Evolutionary conservation across 2,113 vertebrate genomes (phyloP).

Genomic region (Festucalex cinctus): DNA sequence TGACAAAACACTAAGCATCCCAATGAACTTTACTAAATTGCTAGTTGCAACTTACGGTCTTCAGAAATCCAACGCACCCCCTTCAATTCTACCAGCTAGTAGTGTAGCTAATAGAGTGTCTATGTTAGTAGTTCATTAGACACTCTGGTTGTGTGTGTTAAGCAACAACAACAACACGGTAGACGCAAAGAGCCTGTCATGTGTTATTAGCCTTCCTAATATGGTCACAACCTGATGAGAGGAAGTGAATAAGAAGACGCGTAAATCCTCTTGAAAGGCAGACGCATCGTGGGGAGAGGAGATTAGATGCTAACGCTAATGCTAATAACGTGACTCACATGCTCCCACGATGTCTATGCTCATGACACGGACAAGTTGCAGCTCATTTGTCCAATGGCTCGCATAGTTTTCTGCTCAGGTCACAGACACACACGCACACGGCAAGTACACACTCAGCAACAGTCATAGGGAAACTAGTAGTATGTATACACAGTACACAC

Average conservation of each 20-base stretch:
- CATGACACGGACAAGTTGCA: conserved; percentile 12
- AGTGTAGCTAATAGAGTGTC: neutral
- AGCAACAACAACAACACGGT: neutral
- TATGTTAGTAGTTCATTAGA: neutral
- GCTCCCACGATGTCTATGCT: neutral
- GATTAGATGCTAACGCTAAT: conserved; percentile 1
- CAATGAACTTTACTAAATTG: neutral
- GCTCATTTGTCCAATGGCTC: conserved; percentile 24
- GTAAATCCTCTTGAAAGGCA: conserved; percentile 30
- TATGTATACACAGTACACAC: neutral
- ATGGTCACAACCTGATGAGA: conserved; percentile 13
- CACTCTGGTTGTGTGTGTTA: neutral
- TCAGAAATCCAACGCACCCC: neutral
- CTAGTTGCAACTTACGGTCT: neutral
- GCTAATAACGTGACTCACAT: conserved; percentile 4
- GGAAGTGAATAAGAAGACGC: conserved; percentile 15
- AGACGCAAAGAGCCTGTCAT: neutral
- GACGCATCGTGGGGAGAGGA: neutral
- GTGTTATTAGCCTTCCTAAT: neutral
- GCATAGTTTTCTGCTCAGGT: conserved; percentile 46
- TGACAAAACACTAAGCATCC: neutral
- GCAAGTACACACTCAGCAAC: conserved; percentile 27
- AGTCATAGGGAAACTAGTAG: neutral
- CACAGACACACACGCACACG: conserved; percentile 17
- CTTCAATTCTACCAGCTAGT: neutral